Percentiles rank a stretch among this genome's conserved stretches.
Conservation (phyloP, 2,797 vertebrate genomes). For the Tarsius wallacei region DNA sequence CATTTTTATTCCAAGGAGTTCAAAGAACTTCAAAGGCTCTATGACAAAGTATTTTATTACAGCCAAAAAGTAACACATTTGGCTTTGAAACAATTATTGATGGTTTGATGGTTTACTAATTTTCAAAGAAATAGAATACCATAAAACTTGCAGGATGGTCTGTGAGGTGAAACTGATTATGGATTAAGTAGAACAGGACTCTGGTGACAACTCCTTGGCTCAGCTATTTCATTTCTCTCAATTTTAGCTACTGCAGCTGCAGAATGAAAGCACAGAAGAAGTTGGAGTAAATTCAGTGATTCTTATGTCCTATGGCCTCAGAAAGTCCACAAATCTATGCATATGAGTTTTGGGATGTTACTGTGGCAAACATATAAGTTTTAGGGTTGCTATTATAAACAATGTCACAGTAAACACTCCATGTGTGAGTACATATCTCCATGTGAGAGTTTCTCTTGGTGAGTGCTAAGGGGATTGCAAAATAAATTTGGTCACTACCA, state of each 20-base stretch:
- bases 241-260: neutral
- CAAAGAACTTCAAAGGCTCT: constrained; percentile 75
- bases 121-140: constrained; percentile 68
- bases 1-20: constrained; percentile 66
- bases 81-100: constrained; percentile 49
- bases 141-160: constrained; percentile 9
- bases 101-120: constrained; percentile 59
- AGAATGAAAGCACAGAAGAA: neutral
- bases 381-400: neutral
- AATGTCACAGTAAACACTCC: neutral
- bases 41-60: constrained; percentile 58
- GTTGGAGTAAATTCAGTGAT: neutral
- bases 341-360: neutral
- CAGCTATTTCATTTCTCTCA: neutral
- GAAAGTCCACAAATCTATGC: neutral
- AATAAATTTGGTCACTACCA: constrained; percentile 13
- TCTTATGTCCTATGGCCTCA: neutral
- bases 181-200: neutral
- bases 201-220: neutral
- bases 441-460: neutral
- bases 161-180: constrained; percentile 39
- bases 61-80: constrained; percentile 35
- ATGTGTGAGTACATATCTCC: no score
- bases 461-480: neutral
- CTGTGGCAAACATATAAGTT: neutral